A percentile compares a stretch with the other conserved stretches of the same genome.
Evolutionary conservation across 2,888 invertebrate genomes (phyloP).

Genomic region (Perizoma affinitatum): DNA sequence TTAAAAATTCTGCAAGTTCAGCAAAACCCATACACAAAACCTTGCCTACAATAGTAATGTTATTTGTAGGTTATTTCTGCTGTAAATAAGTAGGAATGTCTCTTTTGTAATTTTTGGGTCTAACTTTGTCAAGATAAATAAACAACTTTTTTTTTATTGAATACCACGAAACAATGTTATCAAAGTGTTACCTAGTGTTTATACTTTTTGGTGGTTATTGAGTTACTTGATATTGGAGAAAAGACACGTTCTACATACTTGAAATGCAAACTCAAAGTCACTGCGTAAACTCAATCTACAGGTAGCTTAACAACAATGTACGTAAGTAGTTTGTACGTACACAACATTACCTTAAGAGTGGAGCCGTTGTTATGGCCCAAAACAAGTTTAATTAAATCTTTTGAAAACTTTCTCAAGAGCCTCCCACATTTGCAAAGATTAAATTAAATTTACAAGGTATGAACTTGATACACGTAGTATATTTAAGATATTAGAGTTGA

Average conservation of each 20-base stretch:
- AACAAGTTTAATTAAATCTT: constrained; percentile 39
- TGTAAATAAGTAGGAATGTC: too few relatives aligned
- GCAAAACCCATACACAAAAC: too few relatives aligned
- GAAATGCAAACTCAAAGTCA: constrained; percentile 41
- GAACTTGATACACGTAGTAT: background rate
- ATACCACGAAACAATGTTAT: too few relatives aligned
- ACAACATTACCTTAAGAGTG: constrained; percentile 12
- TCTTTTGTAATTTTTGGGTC: too few relatives aligned
- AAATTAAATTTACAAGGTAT: constrained; percentile 30
- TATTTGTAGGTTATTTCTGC: too few relatives aligned
- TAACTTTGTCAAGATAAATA: too few relatives aligned
- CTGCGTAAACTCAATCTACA: constrained; percentile 34
- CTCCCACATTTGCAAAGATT: constrained; percentile 27
- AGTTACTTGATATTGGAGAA: too few relatives aligned
- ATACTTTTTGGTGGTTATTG: too few relatives aligned
- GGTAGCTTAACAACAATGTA: constrained; percentile 20
- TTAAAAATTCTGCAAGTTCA: too few relatives aligned
- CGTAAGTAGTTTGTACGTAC: constrained; percentile 7
- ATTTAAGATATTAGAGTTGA: background rate
- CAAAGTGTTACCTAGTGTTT: too few relatives aligned
- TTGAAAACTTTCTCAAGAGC: constrained; percentile 31
- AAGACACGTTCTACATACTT: constrained; percentile 44
- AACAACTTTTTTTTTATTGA: too few relatives aligned
- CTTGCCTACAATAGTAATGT: too few relatives aligned
- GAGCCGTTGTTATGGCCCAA: constrained; percentile 22